phyloP scores from a whole-genome alignment of 2,113 vertebrate species.

The Chloropsis cyanopogon region DNA sequence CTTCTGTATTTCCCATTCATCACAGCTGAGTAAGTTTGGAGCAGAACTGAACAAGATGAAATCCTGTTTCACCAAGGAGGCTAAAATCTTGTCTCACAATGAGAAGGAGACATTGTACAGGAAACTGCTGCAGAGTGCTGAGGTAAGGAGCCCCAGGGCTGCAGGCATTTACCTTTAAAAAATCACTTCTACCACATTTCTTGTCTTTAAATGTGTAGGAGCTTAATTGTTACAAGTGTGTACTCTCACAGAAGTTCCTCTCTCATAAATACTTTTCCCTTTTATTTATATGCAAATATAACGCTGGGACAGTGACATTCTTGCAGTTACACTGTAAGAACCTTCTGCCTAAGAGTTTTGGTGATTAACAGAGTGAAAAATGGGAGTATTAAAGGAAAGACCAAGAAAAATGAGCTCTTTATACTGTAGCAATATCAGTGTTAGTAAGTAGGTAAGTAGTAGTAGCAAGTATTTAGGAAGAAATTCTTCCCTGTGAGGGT shows the following conservation, averaged over 20 bases:
- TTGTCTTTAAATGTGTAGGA: neutral
- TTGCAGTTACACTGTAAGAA: neutral
- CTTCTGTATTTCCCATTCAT: neutral
- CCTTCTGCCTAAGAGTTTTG: neutral
- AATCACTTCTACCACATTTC: neutral
- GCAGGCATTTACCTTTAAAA: neutral
- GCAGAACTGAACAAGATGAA: conserved; percentile 78
- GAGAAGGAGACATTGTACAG: conserved; percentile 72
- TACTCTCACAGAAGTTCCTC: neutral
- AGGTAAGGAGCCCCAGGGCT: conserved; percentile 61
- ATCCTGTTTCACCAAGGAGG: conserved; percentile 75
- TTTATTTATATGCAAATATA: neutral
- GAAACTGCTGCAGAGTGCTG: conserved; percentile 68
- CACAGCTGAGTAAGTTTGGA: conserved; percentile 75
- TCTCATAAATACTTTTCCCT: neutral
- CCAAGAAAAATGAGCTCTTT: neutral
- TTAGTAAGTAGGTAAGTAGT: neutral
- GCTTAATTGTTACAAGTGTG: neutral
- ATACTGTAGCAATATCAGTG: neutral
- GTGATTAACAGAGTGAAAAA: neutral
- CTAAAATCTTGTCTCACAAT: conserved; percentile 75
- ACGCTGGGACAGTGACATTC: neutral
- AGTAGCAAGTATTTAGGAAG: neutral
- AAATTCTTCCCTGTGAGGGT: neutral
- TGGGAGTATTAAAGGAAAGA: neutral